Base-by-base conservation (phyloP, 2,113 vertebrate genomes). In the Gasterosteus nipponicus region DNA sequence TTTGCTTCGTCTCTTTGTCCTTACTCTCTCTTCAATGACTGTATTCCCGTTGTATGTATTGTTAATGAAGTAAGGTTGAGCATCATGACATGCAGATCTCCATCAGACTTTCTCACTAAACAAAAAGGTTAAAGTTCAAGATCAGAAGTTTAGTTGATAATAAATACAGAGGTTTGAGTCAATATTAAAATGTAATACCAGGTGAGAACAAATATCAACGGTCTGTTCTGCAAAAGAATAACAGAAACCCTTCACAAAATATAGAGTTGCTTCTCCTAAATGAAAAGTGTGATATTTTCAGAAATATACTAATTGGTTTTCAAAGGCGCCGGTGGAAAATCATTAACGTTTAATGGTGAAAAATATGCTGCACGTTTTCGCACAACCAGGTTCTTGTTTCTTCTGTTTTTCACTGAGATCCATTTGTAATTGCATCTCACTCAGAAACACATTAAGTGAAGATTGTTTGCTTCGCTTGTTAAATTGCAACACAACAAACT, bases 131-230 rank as follows among this genome's bases (percentile, higher is more conserved):
- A 77, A 42, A 63, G 61, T 26, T 76, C 67, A 66, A 51, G 57
- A 62, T 63, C 65, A 79, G 26, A 66, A 65, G 38, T 46, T 35
- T 31, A 44, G 44, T 63, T 46, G n/a, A 54, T 73, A 61, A 81
- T 86, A 69, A 82, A 77, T 86, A 69, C 39, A 44, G 35, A 59
- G 10, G n/a, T 26, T 51, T 58, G 46, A 62, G 26, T 15, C 41
- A 1, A 60, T 42, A 19, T 47, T 47, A 33, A 56, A 69, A 31
- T 31, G 35, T 47, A 4, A 6, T 22, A 14, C 29, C 5, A 12
- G 51, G 54, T 49, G 9, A 73, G 49, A 14, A 53, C 18, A 33
- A 5, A 73, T 35, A 19, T 15, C 47, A 54, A 69, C 12, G 14
- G 42, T 26, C 2, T 39, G 29, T 29, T 9, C 35, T 38, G 14